phyloP scores from a whole-genome alignment of 2,113 vertebrate species.

The Apodemus sylvaticus region DNA sequence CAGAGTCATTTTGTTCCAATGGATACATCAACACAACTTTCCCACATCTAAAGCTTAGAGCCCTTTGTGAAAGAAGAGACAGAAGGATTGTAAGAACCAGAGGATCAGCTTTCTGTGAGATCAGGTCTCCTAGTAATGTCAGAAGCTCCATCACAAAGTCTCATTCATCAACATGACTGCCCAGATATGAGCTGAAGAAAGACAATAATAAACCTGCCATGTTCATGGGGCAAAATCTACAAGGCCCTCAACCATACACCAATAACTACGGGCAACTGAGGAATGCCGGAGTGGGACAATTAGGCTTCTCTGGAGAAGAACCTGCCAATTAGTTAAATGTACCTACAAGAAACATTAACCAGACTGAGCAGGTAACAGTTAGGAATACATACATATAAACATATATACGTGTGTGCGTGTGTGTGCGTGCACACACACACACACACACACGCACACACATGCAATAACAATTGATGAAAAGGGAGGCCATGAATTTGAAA shows the following conservation, averaged over 20 bases:
- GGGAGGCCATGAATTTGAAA: background rate
- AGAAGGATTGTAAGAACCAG: background rate
- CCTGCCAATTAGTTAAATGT: background rate
- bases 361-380: background rate
- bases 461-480: background rate
- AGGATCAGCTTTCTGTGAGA: background rate
- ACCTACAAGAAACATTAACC: background rate
- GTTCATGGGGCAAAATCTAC: background rate
- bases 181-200: background rate
- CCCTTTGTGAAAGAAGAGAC: background rate
- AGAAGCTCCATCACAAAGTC: background rate
- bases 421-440: no score
- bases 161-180: background rate
- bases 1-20: background rate
- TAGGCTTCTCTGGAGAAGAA: background rate
- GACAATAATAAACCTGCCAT: no score
- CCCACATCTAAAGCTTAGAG: background rate
- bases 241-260: background rate
- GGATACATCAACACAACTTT: background rate
- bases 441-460: background rate
- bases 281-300: background rate
- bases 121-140: background rate
- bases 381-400: background rate
- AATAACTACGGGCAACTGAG: background rate
- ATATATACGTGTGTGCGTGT: no score